Evolutionary conservation across 2,797 vertebrate species (phyloP), one percentile per base, ranked within the genome.

Genomic region (Danio jaintianensis): DNA sequence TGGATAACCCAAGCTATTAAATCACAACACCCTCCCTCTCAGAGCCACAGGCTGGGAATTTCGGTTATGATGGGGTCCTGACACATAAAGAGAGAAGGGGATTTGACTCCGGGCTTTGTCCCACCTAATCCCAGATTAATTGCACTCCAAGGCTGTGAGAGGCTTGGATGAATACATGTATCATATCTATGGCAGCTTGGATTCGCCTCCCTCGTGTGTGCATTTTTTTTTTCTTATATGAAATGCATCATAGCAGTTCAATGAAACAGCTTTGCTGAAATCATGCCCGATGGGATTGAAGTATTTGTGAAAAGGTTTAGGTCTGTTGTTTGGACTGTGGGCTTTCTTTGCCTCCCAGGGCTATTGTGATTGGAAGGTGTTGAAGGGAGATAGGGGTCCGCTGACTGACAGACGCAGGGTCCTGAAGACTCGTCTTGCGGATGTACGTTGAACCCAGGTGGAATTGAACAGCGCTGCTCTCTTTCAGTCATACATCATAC

Each of bases 1-100:
- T 78, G 50, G 45, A 50, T 78, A 78, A 74, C 20, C 82, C 56
- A 86, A 80, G 80, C 82, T 83, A 81, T 86, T 88, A 82, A 82
- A 78, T 76, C 55, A 80, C 29, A 59, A 66, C 70, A 78, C 63
- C 59, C 56, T 81, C 72, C 73, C 62, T 52, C 48, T 68, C 7
- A 62, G 56, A 78, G 20, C 29, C 13, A 55, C 15, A 73, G 59
- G 53, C 50, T 72, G 61, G 42, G 50, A 74, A 55, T 63, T 73
- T 56, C 12, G 12, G 79, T 59, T 45, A 70, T 82, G 74, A 82
- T 73, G 69, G 72, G 82, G 83, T 78, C 83, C 64, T 74, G 64
- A 75, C 66, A 73, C 18, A 59, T 67, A 81, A 76, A 70, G 66
- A 67, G 74, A 70, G 42, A 78, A 79, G 42, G 10, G 16, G 80